Conservation (phyloP, 2,797 vertebrate genomes). For the Linurgus olivaceus region DNA sequence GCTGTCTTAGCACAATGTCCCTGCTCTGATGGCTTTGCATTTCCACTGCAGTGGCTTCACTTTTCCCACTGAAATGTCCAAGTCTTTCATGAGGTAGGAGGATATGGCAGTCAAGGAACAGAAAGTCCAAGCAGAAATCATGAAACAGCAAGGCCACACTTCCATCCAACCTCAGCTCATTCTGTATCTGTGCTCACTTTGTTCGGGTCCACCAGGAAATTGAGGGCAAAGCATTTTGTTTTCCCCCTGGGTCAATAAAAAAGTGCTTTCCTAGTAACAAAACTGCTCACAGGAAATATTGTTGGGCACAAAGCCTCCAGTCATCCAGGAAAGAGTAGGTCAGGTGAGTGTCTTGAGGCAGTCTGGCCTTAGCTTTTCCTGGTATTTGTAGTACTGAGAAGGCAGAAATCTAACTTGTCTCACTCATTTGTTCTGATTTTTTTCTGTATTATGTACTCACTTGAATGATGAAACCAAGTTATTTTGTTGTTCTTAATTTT, state of each 20-base stretch:
- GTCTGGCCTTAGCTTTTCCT: not conserved
- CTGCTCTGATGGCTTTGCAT: not conserved
- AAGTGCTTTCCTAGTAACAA: not conserved
- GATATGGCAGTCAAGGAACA: not conserved
- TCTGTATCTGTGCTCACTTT: not conserved
- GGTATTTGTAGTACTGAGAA: not conserved
- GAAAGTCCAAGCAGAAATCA: not conserved
- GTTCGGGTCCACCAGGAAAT: not conserved
- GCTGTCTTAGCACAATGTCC: not conserved
- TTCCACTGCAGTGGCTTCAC: not conserved
- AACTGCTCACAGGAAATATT: not conserved
- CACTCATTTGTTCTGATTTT: not conserved
- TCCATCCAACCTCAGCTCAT: not conserved
- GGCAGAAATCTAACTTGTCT: not conserved
- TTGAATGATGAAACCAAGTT: not conserved
- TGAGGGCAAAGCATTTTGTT: not conserved
- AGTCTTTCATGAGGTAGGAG: not conserved
- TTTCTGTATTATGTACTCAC: rapidly evolving
- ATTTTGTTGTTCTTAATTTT: not conserved
- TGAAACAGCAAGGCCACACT: not conserved
- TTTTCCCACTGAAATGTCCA: not conserved
- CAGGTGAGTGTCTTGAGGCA: not conserved
- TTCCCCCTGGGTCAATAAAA: not conserved
- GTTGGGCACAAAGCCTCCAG: not conserved
- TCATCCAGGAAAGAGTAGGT: not conserved